These are phyloP conservation scores for Siphamia tubifer DNA, from an alignment of 2,113 vertebrate genomes.

Conservation along the genomic window DNA sequence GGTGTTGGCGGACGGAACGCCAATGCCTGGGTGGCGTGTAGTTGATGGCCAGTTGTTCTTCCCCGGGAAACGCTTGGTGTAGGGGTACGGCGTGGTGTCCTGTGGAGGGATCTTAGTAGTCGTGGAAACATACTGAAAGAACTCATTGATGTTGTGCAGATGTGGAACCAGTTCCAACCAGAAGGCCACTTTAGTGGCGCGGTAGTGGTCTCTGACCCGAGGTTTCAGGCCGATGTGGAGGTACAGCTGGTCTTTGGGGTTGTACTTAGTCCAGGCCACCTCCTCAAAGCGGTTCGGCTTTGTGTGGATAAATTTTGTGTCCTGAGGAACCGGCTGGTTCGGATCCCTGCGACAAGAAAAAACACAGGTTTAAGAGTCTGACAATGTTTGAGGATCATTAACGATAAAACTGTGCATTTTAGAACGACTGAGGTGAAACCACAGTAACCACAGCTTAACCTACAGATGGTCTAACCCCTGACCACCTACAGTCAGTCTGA, in stretches of 20 bases:
- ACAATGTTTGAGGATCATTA: not conserved
- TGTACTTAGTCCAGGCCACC: conserved; percentile 97
- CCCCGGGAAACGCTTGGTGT: conserved; percentile 88
- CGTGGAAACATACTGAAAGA: conserved; percentile 93
- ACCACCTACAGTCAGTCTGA: no score
- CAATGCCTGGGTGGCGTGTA: conserved; percentile 90
- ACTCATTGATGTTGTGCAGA: conserved; percentile 93
- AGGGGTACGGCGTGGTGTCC: conserved; percentile 92
- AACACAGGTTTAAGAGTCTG: conserved; percentile 14
- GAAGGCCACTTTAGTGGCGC: conserved; percentile 96
- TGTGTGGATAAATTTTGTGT: conserved; percentile 97
- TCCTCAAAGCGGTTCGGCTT: conserved; percentile 97
- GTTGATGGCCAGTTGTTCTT: conserved; percentile 90
- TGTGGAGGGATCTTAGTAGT: conserved; percentile 95
- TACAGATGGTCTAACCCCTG: no score
- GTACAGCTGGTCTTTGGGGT: conserved; percentile 95
- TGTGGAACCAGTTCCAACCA: conserved; percentile 95
- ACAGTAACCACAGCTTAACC: no score
- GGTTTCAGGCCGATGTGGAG: conserved; percentile 96
- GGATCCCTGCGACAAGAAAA: conserved; percentile 83
- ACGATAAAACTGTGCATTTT: no score
- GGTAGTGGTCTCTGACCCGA: conserved; percentile 92
- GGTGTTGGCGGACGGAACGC: conserved; percentile 86
- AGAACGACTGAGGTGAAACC: no score
- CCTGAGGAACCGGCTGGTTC: conserved; percentile 95